phyloP scores from a whole-genome alignment of 2,113 vertebrate genomes.

The Gymnobelideus leadbeateri region DNA sequence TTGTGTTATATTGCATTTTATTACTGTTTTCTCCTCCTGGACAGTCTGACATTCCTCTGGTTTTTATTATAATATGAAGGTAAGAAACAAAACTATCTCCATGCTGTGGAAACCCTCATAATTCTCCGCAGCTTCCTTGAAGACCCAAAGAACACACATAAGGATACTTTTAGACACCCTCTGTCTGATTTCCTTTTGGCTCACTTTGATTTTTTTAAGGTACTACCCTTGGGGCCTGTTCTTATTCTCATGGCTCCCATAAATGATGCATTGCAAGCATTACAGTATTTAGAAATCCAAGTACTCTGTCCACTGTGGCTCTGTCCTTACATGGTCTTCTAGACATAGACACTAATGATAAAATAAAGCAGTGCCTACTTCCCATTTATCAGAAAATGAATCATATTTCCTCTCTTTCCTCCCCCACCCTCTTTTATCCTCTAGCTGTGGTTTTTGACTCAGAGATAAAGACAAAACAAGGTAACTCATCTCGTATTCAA shows the following conservation, averaged over 20 bases:
- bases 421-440: neutral
- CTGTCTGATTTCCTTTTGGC: slow-evolving; percentile 32
- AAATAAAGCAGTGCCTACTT: neutral
- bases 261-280: slow-evolving; percentile 39
- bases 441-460: neutral
- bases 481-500: neutral
- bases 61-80: neutral
- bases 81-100: slow-evolving; percentile 40
- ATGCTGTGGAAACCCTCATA: slow-evolving; percentile 39
- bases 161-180: slow-evolving; percentile 3
- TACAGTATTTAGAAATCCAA: neutral
- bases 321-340: neutral
- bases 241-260: slow-evolving; percentile 11
- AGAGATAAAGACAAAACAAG: neutral
- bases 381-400: neutral
- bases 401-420: neutral
- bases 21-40: slow-evolving; percentile 33
- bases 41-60: slow-evolving; percentile 9
- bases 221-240: neutral
- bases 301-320: slow-evolving; percentile 18
- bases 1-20: neutral
- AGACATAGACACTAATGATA: neutral
- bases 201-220: slow-evolving; percentile 35
- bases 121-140: slow-evolving; percentile 24
- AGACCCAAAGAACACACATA: slow-evolving; percentile 28